phyloP scores from a whole-genome alignment of 1,140 invertebrate species.

The Latrodectus geometricus region DNA sequence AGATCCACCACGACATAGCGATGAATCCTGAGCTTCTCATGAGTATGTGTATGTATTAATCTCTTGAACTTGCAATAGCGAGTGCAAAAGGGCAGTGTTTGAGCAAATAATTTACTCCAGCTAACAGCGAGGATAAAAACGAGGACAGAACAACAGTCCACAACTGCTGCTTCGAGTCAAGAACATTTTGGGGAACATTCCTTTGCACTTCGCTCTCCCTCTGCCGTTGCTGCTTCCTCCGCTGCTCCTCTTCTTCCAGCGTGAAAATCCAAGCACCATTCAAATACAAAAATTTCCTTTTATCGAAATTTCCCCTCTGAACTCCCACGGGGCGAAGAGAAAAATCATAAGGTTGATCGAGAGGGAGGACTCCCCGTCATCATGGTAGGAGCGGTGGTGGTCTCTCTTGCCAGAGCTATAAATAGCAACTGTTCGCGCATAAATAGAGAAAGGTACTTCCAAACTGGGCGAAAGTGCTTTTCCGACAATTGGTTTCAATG shows the following conservation, averaged over 20 bases:
- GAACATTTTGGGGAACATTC: slow-evolving; percentile 28
- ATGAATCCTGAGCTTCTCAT: slow-evolving; percentile 51
- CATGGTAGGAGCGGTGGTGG: not conserved
- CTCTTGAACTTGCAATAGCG: not conserved
- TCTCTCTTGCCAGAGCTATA: slow-evolving; percentile 17
- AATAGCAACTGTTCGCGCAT: slow-evolving; percentile 49
- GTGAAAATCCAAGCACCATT: not conserved
- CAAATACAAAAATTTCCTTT: not conserved
- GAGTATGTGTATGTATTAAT: not conserved
- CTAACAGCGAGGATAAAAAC: slow-evolving; percentile 29
- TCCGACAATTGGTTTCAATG: slow-evolving; percentile 47
- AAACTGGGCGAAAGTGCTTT: slow-evolving; percentile 45
- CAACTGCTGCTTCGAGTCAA: slow-evolving; percentile 13
- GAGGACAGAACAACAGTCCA: slow-evolving; percentile 18
- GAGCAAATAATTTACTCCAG: slow-evolving; percentile 40
- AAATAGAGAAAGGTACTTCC: slow-evolving; percentile 46
- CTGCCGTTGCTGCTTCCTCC: not conserved
- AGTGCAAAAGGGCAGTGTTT: slow-evolving; percentile 47
- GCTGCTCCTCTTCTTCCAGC: not conserved
- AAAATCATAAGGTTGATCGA: not conserved
- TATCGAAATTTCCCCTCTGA: not conserved
- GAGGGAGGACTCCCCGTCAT: not conserved
- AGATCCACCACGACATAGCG: slow-evolving; percentile 44
- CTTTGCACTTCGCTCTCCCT: not conserved
- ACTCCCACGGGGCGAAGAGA: not conserved